Percentiles rank a stretch among this genome's conserved stretches.
Conservation (phyloP, 2,797 vertebrate species). For the Chloroceryle amazona region DNA sequence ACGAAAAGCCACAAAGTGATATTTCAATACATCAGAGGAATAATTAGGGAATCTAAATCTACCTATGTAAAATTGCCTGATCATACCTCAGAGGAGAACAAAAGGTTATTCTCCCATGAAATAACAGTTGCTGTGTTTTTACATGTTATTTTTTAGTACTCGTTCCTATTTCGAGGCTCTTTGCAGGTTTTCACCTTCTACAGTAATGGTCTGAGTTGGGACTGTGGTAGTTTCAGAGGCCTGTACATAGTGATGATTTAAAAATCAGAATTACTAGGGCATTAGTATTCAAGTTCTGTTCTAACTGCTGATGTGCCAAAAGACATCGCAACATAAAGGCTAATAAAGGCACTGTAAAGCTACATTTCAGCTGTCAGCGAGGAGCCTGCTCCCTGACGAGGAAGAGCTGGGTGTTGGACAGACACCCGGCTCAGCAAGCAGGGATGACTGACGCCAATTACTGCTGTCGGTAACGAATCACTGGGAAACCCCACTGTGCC, state of each 20-base stretch:
- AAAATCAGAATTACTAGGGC: not conserved
- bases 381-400: not conserved
- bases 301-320: not conserved
- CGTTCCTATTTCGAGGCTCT: not conserved
- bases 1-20: not conserved
- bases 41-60: not conserved
- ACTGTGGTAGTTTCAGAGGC: not conserved
- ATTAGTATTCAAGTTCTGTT: not conserved
- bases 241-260: fast-evolving
- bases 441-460: fast-evolving
- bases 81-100: not conserved
- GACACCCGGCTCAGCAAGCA: not conserved
- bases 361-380: not conserved
- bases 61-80: not conserved
- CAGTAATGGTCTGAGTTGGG: not conserved
- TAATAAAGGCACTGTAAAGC: not conserved
- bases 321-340: not conserved
- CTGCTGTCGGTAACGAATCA: fast-evolving
- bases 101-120: not conserved
- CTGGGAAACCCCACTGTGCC: not conserved
- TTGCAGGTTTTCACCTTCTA: not conserved
- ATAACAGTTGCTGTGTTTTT: not conserved
- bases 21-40: not conserved
- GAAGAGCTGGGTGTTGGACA: not conserved
- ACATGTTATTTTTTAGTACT: not conserved